Conservation (phyloP, 2,113 vertebrate genomes). For the Tyto alba region DNA sequence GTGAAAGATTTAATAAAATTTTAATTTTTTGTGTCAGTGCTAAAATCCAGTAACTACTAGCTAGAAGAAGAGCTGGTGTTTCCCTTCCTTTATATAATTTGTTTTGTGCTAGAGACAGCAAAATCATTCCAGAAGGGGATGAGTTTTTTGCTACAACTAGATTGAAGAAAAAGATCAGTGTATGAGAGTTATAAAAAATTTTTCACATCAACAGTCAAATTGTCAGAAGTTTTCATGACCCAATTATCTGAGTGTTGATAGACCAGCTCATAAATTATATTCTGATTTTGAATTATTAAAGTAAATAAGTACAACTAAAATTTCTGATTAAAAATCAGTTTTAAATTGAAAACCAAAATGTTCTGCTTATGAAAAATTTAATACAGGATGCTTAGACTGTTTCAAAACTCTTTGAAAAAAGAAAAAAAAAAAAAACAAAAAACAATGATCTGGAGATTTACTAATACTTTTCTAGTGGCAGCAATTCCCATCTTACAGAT, state of each 20-base stretch:
- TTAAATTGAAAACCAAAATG: neutral
- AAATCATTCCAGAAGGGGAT: neutral
- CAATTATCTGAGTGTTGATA: neutral
- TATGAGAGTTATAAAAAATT: neutral
- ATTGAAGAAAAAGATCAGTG: neutral
- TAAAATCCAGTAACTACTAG: neutral
- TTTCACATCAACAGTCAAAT: neutral
- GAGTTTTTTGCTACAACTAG: neutral
- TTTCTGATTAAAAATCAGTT: neutral
- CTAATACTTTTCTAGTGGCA: neutral
- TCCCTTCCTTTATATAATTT: neutral
- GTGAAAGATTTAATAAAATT: neutral
- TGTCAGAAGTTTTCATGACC: neutral
- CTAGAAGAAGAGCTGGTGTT: neutral
- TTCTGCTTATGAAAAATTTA: neutral
- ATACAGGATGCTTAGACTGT: neutral
- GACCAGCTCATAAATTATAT: neutral
- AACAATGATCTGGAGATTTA: neutral
- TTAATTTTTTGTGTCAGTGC: neutral
- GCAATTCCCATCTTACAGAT: neutral
- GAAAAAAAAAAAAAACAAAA: neutral
- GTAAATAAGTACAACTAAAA: neutral
- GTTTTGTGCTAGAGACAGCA: neutral
- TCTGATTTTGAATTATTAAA: neutral
- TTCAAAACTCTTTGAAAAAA: neutral